Evolutionary conservation across 2,113 vertebrate genomes (phyloP).

Genomic region (Thinocorus orbignyianus): DNA sequence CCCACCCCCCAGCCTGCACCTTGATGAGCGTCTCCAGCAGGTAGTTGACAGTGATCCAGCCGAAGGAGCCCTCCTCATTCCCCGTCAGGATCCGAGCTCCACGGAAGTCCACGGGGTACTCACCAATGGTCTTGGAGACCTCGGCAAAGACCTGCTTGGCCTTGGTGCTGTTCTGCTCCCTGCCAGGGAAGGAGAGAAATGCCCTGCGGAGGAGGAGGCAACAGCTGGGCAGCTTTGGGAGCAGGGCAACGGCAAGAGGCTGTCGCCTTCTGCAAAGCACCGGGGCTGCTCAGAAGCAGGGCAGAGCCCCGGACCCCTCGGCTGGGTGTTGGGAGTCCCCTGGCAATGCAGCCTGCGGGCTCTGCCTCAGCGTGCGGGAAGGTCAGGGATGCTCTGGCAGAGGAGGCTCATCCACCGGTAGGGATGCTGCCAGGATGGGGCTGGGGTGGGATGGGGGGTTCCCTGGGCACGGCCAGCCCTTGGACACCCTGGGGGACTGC

Average conservation of each 20-base stretch:
- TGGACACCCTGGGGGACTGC: too few species aligned
- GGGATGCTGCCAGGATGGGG: too few species aligned
- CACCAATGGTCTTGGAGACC: conserved; percentile 69
- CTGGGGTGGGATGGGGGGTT: too few species aligned
- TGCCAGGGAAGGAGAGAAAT: conserved; percentile 19
- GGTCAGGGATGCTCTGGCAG: too few species aligned
- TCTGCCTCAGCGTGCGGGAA: too few species aligned
- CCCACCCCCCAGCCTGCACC: conserved; percentile 33
- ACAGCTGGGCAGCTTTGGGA: neutral
- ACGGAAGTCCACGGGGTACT: conserved; percentile 77
- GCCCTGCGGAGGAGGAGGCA: neutral
- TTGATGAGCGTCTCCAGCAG: conserved; percentile 76
- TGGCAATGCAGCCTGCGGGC: too few species aligned
- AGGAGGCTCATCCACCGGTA: too few species aligned
- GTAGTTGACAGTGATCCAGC: conserved; percentile 90
- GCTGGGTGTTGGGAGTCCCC: too few species aligned
- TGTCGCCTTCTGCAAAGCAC: neutral
- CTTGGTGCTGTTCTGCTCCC: conserved; percentile 70
- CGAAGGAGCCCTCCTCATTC: conserved; percentile 85
- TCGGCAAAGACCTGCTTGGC: conserved; percentile 74
- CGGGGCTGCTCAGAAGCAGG: too few species aligned
- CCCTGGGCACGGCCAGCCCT: too few species aligned
- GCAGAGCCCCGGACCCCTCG: too few species aligned
- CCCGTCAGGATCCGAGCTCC: conserved; percentile 82
- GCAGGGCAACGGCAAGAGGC: neutral